These are phyloP conservation scores for Geococcyx californianus DNA, from an alignment of 2,113 vertebrate genomes.

Conservation along the genomic window DNA sequence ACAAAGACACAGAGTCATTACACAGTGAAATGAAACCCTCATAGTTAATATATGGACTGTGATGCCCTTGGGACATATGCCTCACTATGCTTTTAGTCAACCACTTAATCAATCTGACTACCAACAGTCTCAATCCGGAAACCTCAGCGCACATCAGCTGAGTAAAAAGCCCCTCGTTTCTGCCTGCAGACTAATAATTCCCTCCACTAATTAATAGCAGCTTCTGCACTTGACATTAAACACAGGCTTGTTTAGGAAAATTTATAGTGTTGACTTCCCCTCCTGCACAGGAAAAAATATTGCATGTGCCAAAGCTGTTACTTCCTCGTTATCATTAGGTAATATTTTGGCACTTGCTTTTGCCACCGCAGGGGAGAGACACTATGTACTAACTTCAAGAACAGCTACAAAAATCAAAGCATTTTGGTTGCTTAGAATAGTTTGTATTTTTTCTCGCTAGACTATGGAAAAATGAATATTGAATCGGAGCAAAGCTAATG, in stretches of 20 bases:
- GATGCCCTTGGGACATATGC: not conserved
- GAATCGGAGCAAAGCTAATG: not conserved
- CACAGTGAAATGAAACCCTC: not conserved
- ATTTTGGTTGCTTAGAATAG: not conserved
- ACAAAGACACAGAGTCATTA: not conserved
- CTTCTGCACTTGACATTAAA: slow-evolving; percentile 55
- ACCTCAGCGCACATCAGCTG: not conserved
- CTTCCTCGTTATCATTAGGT: slow-evolving; percentile 53
- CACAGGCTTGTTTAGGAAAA: slow-evolving; percentile 31
- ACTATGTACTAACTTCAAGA: slow-evolving; percentile 23
- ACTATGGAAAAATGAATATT: not conserved
- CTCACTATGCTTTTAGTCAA: slow-evolving; percentile 17
- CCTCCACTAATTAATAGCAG: slow-evolving; percentile 17
- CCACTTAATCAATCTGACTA: not conserved
- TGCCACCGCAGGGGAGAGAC: not conserved
- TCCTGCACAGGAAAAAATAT: slow-evolving; percentile 50
- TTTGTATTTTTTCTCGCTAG: not conserved
- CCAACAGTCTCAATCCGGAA: not conserved
- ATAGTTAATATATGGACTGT: not conserved
- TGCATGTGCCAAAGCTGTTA: slow-evolving; percentile 18
- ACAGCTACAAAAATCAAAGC: not conserved
- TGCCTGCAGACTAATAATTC: not conserved
- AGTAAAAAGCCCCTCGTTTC: not conserved
- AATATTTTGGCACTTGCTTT: slow-evolving; percentile 49
- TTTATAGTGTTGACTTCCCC: slow-evolving; percentile 43